phyloP scores from a whole-genome alignment of 1,140 invertebrate genomes.

The Philopotamus ludificatus region DNA sequence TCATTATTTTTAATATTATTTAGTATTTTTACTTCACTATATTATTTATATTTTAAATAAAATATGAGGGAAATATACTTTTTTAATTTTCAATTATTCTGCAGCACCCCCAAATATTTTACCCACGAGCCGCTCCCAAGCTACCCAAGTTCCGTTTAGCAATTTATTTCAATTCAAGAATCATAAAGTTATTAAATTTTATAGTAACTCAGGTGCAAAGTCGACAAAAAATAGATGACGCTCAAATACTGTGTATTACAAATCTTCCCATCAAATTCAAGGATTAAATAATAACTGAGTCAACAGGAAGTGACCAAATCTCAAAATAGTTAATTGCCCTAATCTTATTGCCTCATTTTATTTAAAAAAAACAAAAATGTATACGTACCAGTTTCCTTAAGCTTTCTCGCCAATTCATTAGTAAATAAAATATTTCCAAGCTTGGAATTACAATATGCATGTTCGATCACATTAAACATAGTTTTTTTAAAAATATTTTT shows the following conservation, averaged over 20 bases:
- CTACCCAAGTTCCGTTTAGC: too few relatives aligned
- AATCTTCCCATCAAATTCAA: neutral
- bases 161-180: too few relatives aligned
- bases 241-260: neutral
- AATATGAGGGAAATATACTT: too few relatives aligned
- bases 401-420: neutral
- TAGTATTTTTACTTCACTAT: too few relatives aligned
- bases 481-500: neutral
- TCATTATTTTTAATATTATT: too few relatives aligned
- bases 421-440: neutral
- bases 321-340: neutral
- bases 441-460: neutral
- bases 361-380: neutral
- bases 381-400: neutral
- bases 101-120: too few relatives aligned
- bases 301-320: neutral
- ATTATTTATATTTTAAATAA: too few relatives aligned
- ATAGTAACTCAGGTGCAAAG: neutral
- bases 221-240: neutral
- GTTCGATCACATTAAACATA: neutral
- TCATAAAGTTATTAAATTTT: too few relatives aligned
- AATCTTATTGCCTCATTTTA: too few relatives aligned
- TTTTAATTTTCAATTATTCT: too few relatives aligned
- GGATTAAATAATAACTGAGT: neutral
- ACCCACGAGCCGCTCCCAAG: too few relatives aligned